Evolutionary conservation across 2,797 vertebrate species (phyloP).

Genomic region (Danio albolineatus): DNA sequence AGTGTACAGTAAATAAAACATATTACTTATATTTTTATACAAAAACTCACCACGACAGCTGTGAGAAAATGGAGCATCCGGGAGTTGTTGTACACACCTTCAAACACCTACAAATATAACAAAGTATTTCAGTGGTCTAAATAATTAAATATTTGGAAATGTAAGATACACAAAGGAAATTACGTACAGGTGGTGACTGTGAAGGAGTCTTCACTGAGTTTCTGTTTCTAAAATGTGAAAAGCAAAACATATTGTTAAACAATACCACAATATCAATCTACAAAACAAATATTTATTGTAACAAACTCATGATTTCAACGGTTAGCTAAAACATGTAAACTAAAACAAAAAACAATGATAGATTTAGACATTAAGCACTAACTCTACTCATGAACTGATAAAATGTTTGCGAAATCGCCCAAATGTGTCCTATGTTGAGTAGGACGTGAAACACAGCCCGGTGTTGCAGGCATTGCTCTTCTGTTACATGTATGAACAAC

Average conservation of each 20-base stretch:
- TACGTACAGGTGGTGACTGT: conserved; percentile 77
- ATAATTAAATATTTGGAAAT: background rate
- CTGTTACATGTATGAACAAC: conserved; percentile 22
- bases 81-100: conserved; percentile 94
- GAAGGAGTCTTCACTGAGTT: conserved; percentile 84
- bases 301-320: background rate
- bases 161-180: background rate
- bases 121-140: background rate
- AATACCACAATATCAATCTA: background rate
- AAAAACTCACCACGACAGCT: conserved; percentile 89
- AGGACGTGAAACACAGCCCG: background rate
- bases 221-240: conserved; percentile 71
- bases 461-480: background rate
- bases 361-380: background rate
- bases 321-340: background rate
- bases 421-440: background rate
- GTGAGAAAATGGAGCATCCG: conserved; percentile 96
- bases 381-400: background rate
- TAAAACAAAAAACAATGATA: background rate
- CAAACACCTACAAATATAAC: conserved; percentile 81
- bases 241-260: background rate
- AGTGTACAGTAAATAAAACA: too few species aligned
- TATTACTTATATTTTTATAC: background rate
- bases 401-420: background rate
- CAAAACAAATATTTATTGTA: background rate